phyloP scores from a whole-genome alignment of 2,113 vertebrate species.

The Gallinago jamesoni region DNA sequence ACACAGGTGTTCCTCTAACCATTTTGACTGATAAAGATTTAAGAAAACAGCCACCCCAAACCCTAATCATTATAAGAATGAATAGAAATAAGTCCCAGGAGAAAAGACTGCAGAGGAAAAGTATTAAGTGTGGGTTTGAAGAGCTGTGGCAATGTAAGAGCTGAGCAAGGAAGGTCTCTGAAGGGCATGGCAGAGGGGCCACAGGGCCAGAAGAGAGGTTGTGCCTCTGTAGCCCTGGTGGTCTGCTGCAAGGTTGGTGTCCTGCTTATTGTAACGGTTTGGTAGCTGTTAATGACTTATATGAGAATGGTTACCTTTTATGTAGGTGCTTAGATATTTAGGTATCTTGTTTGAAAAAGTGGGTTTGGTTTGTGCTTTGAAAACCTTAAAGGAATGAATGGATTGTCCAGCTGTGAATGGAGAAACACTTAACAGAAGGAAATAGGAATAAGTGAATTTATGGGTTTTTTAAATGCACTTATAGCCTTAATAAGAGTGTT shows the following conservation, averaged over 20 bases:
- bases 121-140: background rate
- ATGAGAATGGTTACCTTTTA: background rate
- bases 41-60: background rate
- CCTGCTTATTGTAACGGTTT: background rate
- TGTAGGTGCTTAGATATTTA: background rate
- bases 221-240: background rate
- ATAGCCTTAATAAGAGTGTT: background rate
- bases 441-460: background rate
- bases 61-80: rapidly evolving
- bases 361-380: background rate
- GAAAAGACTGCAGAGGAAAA: background rate
- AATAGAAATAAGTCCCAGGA: background rate
- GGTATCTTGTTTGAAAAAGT: background rate
- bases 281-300: background rate
- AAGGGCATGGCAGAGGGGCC: background rate
- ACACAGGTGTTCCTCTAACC: background rate
- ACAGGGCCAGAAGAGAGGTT: background rate
- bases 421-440: background rate
- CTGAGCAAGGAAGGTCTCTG: background rate
- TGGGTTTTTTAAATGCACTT: background rate
- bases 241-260: background rate
- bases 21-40: background rate
- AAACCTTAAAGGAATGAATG: background rate
- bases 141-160: background rate
- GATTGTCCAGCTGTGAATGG: background rate